Conservation (phyloP, 1,140 invertebrate species). For the Ips typographus region DNA sequence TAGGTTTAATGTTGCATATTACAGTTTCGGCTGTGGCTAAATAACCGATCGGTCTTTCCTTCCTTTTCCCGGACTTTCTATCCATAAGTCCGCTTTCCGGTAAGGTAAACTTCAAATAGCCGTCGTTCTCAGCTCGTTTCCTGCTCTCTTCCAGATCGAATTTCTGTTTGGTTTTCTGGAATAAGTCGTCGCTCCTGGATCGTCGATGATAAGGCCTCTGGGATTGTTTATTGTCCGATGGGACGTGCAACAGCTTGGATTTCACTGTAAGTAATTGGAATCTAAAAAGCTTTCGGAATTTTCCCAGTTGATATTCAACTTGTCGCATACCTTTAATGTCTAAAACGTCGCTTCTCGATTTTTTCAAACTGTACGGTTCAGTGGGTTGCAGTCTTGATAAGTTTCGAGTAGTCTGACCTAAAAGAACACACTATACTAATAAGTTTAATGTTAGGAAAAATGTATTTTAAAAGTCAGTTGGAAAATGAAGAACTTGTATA, state of each 20-base stretch:
- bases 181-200: constrained; percentile 40
- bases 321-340: constrained; percentile 28
- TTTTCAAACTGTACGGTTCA: constrained; percentile 22
- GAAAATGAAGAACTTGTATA: too few relatives aligned
- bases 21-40: constrained; percentile 34
- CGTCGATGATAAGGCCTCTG: constrained; percentile 13
- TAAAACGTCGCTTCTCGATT: constrained; percentile 38
- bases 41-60: constrained; percentile 8
- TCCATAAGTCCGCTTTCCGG: constrained; percentile 8
- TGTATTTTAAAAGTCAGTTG: too few relatives aligned
- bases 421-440: too few relatives aligned
- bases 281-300: background rate
- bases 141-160: constrained; percentile 40
- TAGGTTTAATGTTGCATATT: constrained; percentile 24
- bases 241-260: constrained; percentile 8
- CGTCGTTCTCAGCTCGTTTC: constrained; percentile 42
- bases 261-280: constrained; percentile 9
- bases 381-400: too few relatives aligned
- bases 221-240: constrained; percentile 2
- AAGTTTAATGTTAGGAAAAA: too few relatives aligned
- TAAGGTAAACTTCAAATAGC: constrained; percentile 40
- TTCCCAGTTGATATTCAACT: background rate
- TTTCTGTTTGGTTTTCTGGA: constrained; percentile 35
- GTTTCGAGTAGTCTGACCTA: too few relatives aligned
- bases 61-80: constrained; percentile 10